Base-by-base conservation (phyloP, 2,797 vertebrate genomes). In the Rhinogobio ventralis region DNA sequence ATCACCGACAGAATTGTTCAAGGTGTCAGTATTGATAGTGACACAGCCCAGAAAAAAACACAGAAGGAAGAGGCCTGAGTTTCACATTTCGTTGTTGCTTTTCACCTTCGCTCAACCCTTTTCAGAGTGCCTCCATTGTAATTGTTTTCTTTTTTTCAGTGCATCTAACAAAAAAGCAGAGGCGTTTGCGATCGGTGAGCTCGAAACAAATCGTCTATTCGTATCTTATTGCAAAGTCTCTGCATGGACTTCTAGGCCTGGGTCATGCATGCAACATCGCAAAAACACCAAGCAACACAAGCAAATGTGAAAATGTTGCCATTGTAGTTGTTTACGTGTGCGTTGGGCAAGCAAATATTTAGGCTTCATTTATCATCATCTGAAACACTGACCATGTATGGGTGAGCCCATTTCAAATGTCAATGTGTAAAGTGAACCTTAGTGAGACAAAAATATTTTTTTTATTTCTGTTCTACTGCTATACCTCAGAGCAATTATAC, bases 1-100 rank as follows among this genome's bases (percentile, higher is more conserved):
- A 94, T 94, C 91, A 92, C 92, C 84, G 88, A 93, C 91, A 91
- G 91, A 90, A 92, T 91, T 93, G 93, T 93, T 94, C 93, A 92
- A 94, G 92, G 92, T 94, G 94, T 93, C 93, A 91, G 90, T 92
- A 91, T 92, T 92, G 93, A 94, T 93, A 91, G 93, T 90, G 91
- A 93, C 91, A 91, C 87, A 76, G 91, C 85, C 87, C 84, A 25
- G 57, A 79, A 83, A 57, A 82, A 72, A 51, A 9, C 86, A 91
- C 87, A 76, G 79, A 55, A 57, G 7, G 46, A 23, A 51, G 84
- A 92, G 91, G 91, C 85, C 89, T 88, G 89, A 88, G 90, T 86
- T 90, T 93, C 91, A 90, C 90, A 85, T 69, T 92, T 90, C 82
- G 81, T 90, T 91, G 88, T 88, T 86, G n/a, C 64, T 73, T 87